Conservation (phyloP, 2,888 invertebrate genomes). For the Ophion costatus region DNA sequence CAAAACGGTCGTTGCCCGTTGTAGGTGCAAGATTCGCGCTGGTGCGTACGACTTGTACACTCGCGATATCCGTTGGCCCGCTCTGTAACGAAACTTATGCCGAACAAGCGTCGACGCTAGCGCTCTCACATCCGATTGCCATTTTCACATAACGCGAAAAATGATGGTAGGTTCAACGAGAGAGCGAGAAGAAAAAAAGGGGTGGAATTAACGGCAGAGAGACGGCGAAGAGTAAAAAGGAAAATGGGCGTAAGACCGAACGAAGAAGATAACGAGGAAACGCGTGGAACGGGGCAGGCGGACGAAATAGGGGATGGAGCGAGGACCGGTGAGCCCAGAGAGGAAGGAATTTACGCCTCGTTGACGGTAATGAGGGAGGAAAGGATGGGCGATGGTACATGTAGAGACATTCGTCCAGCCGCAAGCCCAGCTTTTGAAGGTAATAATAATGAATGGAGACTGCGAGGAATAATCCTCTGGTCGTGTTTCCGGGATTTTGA, state of each 20-base stretch:
- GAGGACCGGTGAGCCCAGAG: slow-evolving; percentile 50
- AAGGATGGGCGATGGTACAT: background rate
- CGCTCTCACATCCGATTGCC: background rate
- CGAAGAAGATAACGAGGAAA: slow-evolving; percentile 49
- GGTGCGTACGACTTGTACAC: background rate
- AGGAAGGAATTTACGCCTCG: slow-evolving; percentile 66
- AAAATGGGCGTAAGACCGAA: slow-evolving; percentile 54
- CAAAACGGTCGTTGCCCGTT: background rate
- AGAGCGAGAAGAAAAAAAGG: background rate
- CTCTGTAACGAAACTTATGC: background rate
- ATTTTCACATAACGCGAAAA: background rate
- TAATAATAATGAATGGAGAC: slow-evolving; percentile 66
- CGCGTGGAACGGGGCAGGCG: slow-evolving; percentile 23
- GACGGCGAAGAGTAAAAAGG: slow-evolving; percentile 23
- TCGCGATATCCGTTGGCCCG: background rate
- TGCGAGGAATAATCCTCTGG: slow-evolving; percentile 60
- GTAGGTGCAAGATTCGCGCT: slow-evolving; percentile 1
- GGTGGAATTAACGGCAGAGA: slow-evolving; percentile 1
- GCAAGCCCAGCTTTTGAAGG: slow-evolving; percentile 58
- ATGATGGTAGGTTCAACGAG: background rate
- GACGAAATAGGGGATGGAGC: slow-evolving; percentile 32
- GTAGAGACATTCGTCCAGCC: slow-evolving; percentile 50
- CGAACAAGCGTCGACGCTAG: background rate
- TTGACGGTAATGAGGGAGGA: slow-evolving; percentile 51
- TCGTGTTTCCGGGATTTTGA: slow-evolving; percentile 63